Base-by-base conservation (phyloP, 2,113 vertebrate genomes). In the Percina caprodes region DNA sequence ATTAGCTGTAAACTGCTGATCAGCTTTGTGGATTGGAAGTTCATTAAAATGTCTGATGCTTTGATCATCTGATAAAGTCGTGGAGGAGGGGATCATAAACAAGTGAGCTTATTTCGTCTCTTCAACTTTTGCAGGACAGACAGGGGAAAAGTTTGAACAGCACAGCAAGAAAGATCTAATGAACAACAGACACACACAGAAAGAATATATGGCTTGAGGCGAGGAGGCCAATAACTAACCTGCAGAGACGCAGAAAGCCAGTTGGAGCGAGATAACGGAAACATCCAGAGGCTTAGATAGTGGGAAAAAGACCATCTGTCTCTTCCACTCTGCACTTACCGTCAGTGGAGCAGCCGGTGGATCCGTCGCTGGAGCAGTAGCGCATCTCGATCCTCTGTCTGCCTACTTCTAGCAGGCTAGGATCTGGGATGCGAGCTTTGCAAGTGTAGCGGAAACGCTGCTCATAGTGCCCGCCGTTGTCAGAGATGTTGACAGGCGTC, bases 301-400 rank as follows among this genome's bases (percentile, higher is more conserved):
- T 62, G 51, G 75, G 70, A 86, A 49, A 56, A 65, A 61, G 63
- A 76, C 77, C 84, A 85, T 76, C 77, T 77, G 70, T 79, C 65
- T 88, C 65, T 21, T 54, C 21, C 60, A 23, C 45, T 21, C 51
- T 42, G 13, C 16, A 77, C 97, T 97, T 89, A 99, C 98, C 98
- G 0, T 99, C 97, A 0, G 97, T 97, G 30, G 96, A 97, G 91
- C 98, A 99, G 12, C 97, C 97, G 0, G 97, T 99, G 86, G 97
- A 96, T 0, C 98, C 98, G 0, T 99, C 98, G 0, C 97, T 98
- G 63, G 98, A 99, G 87, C 98, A 99, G 82, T 99, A 99, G 0
- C 98, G 96, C 98, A 99, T 99, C 91, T 99, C 98, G 0, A 99
- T 99, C 68, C 98, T 94, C 91, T 99, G 98, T 42, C 98, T 95